Base-by-base conservation (phyloP, 2,888 invertebrate species). In the Zaprionus lineosus region DNA sequence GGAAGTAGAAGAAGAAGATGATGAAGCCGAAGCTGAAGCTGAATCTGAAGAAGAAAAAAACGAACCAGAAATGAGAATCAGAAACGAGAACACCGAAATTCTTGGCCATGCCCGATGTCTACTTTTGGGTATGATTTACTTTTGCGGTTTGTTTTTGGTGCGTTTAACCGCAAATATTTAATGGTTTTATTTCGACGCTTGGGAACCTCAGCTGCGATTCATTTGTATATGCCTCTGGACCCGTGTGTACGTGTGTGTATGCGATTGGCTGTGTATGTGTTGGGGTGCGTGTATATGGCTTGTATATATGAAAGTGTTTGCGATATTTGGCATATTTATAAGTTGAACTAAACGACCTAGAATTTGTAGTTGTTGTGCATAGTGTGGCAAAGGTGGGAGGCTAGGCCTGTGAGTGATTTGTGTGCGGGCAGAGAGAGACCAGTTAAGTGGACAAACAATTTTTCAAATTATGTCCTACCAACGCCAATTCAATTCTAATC, bases 91-190 rank as follows among this genome's bases (percentile, higher is more conserved):
- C n/a, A 18, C 33, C 39, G 55, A 74, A 74, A 74, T 79, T 74
- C 83, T 63, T 81, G 58, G 64, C 63, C 70, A 69, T 69, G 64
- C 63, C 61, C 74, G 56, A 70, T 67, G 81, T 67, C 70, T 73
- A 58, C 65, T 72, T 68, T 73, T 55, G 71, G n/a, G 67, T 77
- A 83, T 84, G 82, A 83, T 83, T 83, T 83, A 83, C 82, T 78
- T 81, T 74, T 78, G 82, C 59, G 76, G 78, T 82, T 84, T 66
- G 75, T 71, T 78, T 71, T 82, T 76, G 75, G 82, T 82, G 78
- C 84, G 76, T 79, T 83, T 82, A 76, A 79, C 84, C 84, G 83
- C 79, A 83, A 83, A 82, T 84, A 83, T 84, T 82, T 83, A 84
- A 84, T 83, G 84, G 83, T 73, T 78, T 82, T 84, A 79, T 76